Evolutionary conservation across 2,888 invertebrate species (phyloP).

Genomic region (Ophion slaviceki): DNA sequence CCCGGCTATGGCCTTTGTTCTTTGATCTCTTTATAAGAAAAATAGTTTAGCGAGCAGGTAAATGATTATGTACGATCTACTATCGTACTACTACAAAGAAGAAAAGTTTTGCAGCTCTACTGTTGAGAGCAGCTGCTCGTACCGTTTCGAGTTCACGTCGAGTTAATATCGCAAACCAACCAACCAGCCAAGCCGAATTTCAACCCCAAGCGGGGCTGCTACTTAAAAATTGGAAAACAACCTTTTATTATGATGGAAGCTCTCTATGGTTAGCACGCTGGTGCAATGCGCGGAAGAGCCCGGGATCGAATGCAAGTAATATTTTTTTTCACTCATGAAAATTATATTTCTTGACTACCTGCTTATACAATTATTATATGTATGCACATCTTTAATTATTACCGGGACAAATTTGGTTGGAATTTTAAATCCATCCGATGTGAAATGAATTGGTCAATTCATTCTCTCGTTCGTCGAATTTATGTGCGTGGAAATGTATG

Average conservation of each 20-base stretch:
- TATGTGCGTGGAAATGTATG: neutral
- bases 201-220: neutral
- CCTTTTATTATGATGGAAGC: neutral
- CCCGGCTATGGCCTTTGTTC: too few relatives aligned
- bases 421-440: neutral
- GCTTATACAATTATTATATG: neutral
- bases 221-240: neutral
- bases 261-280: neutral
- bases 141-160: too few relatives aligned
- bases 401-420: neutral
- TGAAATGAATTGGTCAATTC: too few relatives aligned
- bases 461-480: too few relatives aligned
- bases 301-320: too few relatives aligned
- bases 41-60: too few relatives aligned
- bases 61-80: too few relatives aligned
- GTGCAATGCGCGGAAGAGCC: neutral
- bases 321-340: neutral
- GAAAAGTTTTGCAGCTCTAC: too few relatives aligned
- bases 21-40: too few relatives aligned
- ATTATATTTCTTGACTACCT: neutral
- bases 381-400: constrained; percentile 10
- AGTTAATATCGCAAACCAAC: too few relatives aligned
- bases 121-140: too few relatives aligned
- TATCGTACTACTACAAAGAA: too few relatives aligned
- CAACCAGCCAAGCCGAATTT: neutral